Evolutionary conservation across 1,140 invertebrate species (phyloP).

Genomic region (Goniozus legneri): DNA sequence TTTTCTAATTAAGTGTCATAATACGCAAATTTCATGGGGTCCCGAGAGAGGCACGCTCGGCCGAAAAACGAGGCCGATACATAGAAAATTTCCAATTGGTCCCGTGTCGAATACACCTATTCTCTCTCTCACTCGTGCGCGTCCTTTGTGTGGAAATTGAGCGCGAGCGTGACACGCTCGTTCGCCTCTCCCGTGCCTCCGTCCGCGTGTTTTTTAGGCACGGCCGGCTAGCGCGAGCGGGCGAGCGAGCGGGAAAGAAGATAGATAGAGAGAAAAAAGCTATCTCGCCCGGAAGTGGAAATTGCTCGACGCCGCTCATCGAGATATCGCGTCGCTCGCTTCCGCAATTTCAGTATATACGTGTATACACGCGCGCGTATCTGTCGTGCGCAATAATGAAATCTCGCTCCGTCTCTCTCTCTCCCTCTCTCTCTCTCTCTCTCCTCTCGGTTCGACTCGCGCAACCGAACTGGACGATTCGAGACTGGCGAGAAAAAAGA

Average conservation of each 20-base stretch:
- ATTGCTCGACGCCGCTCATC: constrained; percentile 38
- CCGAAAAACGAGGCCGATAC: no score
- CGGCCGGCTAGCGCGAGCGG: no score
- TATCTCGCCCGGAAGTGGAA: constrained; percentile 42
- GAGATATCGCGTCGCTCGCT: constrained; percentile 36
- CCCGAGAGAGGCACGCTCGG: no score
- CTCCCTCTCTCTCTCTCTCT: constrained; percentile 1
- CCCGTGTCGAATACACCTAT: no score
- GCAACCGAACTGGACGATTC: no score
- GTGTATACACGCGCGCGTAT: constrained; percentile 10
- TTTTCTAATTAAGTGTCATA: no score
- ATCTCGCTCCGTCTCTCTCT: background rate
- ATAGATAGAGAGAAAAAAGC: constrained; percentile 35
- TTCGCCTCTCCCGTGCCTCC: constrained; percentile 7
- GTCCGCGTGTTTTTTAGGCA: constrained; percentile 32
- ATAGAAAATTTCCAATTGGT: no score
- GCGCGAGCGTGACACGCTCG: constrained; percentile 22
- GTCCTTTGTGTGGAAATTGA: constrained; percentile 14
- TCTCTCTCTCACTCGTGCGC: constrained; percentile 5
- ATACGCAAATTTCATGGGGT: no score
- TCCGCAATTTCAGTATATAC: constrained; percentile 37
- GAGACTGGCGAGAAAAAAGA: no score
- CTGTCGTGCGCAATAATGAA: background rate
- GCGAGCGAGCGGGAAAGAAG: no score
- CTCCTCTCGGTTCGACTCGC: no score